These are phyloP conservation scores for Drosophila nigricruria DNA, from an alignment of 2,888 invertebrate species.

Conservation along the genomic window DNA sequence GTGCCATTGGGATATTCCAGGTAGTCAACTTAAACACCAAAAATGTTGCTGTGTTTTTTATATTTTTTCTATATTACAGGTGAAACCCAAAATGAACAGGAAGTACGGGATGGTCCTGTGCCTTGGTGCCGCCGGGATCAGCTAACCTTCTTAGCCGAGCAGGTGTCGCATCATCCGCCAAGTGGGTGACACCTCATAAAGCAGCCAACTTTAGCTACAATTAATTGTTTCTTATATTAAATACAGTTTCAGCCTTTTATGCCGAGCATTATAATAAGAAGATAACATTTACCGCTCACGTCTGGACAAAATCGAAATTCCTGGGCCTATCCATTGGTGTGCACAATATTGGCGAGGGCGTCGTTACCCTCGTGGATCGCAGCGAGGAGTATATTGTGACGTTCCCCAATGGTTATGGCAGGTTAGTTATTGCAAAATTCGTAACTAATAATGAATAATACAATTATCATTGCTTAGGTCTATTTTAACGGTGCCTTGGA, in stretches of 20 bases:
- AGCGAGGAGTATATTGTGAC: conserved; percentile 98
- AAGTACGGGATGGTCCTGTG: conserved; percentile 93
- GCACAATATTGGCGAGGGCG: conserved; percentile 97
- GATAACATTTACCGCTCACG: conserved; percentile 97
- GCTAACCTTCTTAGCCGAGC: conserved; percentile 97
- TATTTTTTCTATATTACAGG: conserved; percentile 28
- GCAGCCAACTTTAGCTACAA: accelerated
- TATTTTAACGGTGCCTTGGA: conserved; percentile 99
- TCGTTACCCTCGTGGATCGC: conserved; percentile 94
- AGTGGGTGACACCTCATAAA: conserved; percentile 86
- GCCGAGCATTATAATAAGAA: conserved; percentile 97
- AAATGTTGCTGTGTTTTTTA: neutral
- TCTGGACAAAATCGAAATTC: conserved; percentile 99
- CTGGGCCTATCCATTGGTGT: conserved; percentile 98
- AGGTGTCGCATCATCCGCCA: conserved; percentile 99
- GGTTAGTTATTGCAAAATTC: conserved; percentile 85
- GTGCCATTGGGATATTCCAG: conserved; percentile 93
- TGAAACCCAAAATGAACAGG: conserved; percentile 65
- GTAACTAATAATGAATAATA: neutral
- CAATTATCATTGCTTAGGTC: conserved; percentile 88
- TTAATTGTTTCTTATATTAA: neutral
- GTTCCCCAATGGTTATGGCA: conserved; percentile 99
- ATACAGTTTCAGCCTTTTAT: conserved; percentile 98
- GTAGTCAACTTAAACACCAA: conserved; percentile 54
- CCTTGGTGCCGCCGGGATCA: conserved; percentile 96